Percentiles rank a stretch among this genome's conserved stretches.
phyloP scores from a whole-genome alignment of 2,888 invertebrate species.

The Adineta ricciae region DNA sequence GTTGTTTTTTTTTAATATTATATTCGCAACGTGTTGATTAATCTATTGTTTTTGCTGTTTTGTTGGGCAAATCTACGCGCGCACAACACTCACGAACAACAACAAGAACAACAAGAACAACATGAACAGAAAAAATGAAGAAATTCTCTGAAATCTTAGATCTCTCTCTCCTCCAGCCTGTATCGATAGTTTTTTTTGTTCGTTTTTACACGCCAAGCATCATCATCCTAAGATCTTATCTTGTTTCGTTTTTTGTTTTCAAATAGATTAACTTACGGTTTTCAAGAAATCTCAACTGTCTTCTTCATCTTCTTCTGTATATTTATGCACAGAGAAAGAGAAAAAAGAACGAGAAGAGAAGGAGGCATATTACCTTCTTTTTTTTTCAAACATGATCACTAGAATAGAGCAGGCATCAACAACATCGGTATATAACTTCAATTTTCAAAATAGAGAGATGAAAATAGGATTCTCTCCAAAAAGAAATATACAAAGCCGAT shows the following conservation, averaged over 20 bases:
- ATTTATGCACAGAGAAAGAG: conserved; percentile 22
- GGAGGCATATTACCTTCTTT: conserved; percentile 25
- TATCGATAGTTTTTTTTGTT: background rate
- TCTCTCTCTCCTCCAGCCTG: conserved; percentile 15
- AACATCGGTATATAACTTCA: conserved; percentile 7
- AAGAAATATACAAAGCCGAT: background rate
- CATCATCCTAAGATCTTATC: background rate
- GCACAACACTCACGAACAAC: conserved; percentile 9
- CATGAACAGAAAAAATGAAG: conserved; percentile 2
- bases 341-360: conserved; percentile 24
- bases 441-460: background rate
- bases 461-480: background rate
- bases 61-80: conserved; percentile 1
- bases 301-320: conserved; percentile 13
- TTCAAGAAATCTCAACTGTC: conserved; percentile 1
- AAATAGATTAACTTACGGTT: conserved; percentile 7
- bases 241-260: background rate
- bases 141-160: background rate
- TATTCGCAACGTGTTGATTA: background rate
- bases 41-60: background rate
- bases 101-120: background rate
- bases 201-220: conserved; percentile 6
- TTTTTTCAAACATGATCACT: conserved; percentile 29
- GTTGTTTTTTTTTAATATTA: background rate
- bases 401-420: conserved; percentile 8